Conservation (phyloP, 2,888 invertebrate species). For the Drosophila heteroneura region DNA sequence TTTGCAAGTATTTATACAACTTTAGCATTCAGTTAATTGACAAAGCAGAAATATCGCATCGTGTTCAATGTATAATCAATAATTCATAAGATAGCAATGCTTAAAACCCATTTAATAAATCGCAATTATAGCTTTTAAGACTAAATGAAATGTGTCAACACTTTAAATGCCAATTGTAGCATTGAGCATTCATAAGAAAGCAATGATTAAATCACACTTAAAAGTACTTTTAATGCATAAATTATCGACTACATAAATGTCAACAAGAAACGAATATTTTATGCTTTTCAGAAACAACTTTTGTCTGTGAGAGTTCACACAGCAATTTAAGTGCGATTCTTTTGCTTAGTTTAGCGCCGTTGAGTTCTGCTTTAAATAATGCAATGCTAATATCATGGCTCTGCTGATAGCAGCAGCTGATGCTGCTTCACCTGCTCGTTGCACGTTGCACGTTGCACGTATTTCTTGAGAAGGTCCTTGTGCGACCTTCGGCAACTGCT, state of each 20-base stretch:
- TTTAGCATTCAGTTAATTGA: neutral
- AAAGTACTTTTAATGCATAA: neutral
- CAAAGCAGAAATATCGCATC: neutral
- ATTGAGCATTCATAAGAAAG: neutral
- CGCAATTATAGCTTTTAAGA: neutral
- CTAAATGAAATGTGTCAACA: neutral
- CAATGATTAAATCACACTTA: neutral
- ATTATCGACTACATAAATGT: neutral
- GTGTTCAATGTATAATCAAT: neutral
- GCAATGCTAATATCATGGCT: neutral
- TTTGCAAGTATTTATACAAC: neutral
- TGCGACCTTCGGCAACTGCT: constrained; percentile 21
- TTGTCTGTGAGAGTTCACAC: too few relatives aligned
- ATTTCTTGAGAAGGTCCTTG: neutral
- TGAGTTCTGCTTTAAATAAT: neutral
- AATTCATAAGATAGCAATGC: neutral
- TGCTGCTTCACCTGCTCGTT: neutral
- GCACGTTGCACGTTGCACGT: constrained; percentile 5
- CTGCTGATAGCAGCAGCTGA: neutral
- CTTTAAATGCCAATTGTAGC: neutral
- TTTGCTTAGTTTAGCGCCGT: neutral
- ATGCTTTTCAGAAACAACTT: neutral
- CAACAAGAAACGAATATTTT: neutral
- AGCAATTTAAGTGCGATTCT: neutral
- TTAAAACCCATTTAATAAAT: neutral